Percentiles rank a stretch among this genome's conserved stretches.
These are phyloP conservation scores for Eupleurogrammus muticus DNA, from an alignment of 2,797 vertebrate genomes.

Conservation along the genomic window DNA sequence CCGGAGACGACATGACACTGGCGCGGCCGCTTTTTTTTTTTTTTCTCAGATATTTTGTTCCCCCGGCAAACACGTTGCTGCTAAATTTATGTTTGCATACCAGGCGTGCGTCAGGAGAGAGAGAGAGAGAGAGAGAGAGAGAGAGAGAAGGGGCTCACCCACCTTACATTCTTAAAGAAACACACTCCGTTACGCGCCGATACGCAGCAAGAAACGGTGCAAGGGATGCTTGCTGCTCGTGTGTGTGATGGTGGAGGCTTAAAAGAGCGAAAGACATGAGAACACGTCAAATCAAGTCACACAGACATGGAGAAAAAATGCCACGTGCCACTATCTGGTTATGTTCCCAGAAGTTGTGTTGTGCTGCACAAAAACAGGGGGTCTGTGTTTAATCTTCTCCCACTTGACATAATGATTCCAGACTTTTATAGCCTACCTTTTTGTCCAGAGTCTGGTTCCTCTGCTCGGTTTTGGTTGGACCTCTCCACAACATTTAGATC, in stretches of 20 bases:
- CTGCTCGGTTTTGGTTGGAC: not conserved
- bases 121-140: no score
- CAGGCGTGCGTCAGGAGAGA: constrained; percentile 78
- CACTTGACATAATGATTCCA: constrained; percentile 5
- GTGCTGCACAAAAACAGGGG: not conserved
- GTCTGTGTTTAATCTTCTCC: constrained; percentile 9
- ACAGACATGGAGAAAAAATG: not conserved
- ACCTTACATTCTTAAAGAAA: constrained; percentile 87
- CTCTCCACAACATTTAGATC: not conserved
- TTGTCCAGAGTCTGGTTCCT: not conserved
- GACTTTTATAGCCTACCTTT: not conserved
- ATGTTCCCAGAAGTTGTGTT: not conserved
- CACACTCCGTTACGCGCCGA: constrained; percentile 63
- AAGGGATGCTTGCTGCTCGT: constrained; percentile 35
- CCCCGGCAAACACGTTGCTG: constrained; percentile 82
- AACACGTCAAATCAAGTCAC: not conserved
- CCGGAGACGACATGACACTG: constrained; percentile 74
- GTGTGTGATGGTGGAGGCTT: not conserved
- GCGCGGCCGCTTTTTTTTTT: constrained; percentile 70
- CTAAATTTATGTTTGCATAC: constrained; percentile 87
- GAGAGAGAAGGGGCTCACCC: constrained; percentile 76
- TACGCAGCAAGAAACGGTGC: constrained; percentile 15
- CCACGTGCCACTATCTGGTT: not conserved
- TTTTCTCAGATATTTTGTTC: constrained; percentile 78
- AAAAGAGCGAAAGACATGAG: not conserved